Percentiles rank a stretch among this genome's conserved stretches.
Evolutionary conservation across 2,113 vertebrate genomes (phyloP).

Genomic region (Orientallactaga bullata): DNA sequence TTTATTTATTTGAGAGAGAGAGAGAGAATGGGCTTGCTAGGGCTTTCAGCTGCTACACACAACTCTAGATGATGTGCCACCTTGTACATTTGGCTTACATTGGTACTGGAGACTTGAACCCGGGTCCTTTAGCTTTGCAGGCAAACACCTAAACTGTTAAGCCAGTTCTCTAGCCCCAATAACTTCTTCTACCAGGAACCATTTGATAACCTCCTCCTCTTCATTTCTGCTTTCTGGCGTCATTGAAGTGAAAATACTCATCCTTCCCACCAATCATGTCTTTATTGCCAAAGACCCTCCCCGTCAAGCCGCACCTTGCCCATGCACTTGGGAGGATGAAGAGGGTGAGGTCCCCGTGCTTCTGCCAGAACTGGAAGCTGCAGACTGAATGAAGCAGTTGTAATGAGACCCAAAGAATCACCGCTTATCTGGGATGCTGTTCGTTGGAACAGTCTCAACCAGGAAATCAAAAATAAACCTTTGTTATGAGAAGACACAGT

Average conservation of each 20-base stretch:
- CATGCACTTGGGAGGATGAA: background rate
- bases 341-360: background rate
- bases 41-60: too few species aligned
- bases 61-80: too few species aligned
- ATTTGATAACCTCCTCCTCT: conserved; percentile 6
- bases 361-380: background rate
- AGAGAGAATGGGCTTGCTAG: too few species aligned
- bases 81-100: too few species aligned
- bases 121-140: too few species aligned
- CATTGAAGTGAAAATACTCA: background rate
- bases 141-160: too few species aligned
- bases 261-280: background rate
- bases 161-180: background rate
- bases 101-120: too few species aligned
- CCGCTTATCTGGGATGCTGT: conserved; percentile 12
- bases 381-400: background rate
- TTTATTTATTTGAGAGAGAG: too few species aligned
- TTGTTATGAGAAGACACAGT: background rate
- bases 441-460: conserved; percentile 31
- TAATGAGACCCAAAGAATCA: conserved; percentile 21
- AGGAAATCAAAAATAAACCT: conserved; percentile 48
- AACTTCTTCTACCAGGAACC: background rate
- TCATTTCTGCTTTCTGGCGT: background rate
- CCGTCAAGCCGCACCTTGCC: background rate
- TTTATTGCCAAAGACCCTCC: background rate